A percentile compares a stretch with the other conserved stretches of the same genome.
phyloP scores from a whole-genome alignment of 1,140 invertebrate species.

The Brachystomella parvula region DNA sequence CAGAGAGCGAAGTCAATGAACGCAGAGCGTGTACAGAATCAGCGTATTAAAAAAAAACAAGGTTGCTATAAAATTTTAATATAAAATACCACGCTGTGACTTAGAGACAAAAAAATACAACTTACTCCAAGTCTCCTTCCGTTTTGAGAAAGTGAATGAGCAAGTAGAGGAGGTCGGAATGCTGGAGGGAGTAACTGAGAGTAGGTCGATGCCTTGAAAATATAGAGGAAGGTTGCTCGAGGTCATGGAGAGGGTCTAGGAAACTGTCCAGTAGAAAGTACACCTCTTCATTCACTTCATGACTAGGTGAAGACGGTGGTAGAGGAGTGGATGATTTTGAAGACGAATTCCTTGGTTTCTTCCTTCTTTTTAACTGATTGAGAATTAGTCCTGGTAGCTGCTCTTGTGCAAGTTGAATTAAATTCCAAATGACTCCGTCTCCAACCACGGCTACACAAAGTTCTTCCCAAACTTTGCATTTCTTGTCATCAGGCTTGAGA shows the following conservation, averaged over 20 bases:
- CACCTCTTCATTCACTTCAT: conserved; percentile 1
- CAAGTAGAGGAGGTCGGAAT: conserved; percentile 33
- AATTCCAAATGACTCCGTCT: conserved; percentile 35
- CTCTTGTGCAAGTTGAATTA: conserved; percentile 27
- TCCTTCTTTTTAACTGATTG: background rate
- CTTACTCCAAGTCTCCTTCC: conserved; percentile 31
- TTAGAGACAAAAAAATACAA: too few species aligned
- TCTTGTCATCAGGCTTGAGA: conserved; percentile 21
- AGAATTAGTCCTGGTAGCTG: conserved; percentile 26
- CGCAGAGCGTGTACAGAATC: too few species aligned
- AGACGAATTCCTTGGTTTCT: background rate
- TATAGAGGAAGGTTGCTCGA: conserved; percentile 31
- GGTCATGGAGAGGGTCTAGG: conserved; percentile 25
- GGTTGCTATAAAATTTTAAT: too few species aligned
- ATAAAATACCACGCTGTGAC: too few species aligned
- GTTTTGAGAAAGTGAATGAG: conserved; percentile 35
- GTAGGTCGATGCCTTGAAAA: conserved; percentile 30
- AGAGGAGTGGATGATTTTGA: background rate
- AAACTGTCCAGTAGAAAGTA: conserved; percentile 33
- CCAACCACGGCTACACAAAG: conserved; percentile 30
- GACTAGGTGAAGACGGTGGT: background rate
- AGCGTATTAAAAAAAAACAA: too few species aligned
- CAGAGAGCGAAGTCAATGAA: too few species aligned
- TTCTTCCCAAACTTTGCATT: conserved; percentile 33
- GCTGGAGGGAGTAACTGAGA: conserved; percentile 24